Evolutionary conservation across 2,113 vertebrate genomes (phyloP).

Genomic region (Enhydra lutris): DNA sequence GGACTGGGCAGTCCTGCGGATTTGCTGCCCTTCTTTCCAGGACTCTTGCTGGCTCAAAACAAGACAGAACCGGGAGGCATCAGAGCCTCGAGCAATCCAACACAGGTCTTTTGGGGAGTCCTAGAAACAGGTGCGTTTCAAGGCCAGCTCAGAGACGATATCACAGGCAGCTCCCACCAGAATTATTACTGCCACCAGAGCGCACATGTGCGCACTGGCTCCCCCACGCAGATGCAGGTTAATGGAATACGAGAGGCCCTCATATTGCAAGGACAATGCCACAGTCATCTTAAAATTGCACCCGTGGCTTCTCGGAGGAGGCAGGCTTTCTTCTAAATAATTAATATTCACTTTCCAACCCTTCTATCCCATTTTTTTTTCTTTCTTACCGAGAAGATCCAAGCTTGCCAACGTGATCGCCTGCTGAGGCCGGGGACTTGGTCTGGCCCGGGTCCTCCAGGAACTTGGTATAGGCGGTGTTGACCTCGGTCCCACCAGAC

Average conservation of each 20-base stretch:
- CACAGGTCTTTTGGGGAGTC: neutral
- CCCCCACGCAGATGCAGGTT: neutral
- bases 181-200: neutral
- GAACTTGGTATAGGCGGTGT: neutral
- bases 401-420: conserved; percentile 68
- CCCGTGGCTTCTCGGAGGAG: conserved; percentile 1
- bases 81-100: neutral
- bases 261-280: neutral
- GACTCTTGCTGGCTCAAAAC: neutral
- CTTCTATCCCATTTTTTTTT: neutral
- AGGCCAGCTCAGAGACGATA: neutral
- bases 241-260: neutral
- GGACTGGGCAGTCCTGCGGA: neutral
- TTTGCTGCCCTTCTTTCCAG: neutral
- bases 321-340: neutral
- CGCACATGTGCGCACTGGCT: too few species aligned
- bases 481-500: neutral
- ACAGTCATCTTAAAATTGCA: neutral
- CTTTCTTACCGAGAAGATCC: conserved; percentile 81
- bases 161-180: conserved; percentile 10
- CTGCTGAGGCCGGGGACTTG: conserved; percentile 69
- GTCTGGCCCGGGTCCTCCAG: conserved; percentile 48
- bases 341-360: neutral
- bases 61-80: neutral
- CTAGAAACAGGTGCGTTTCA: neutral